Evolutionary conservation across 1,140 invertebrate genomes (phyloP).

Genomic region (Ceratitis capitata): DNA sequence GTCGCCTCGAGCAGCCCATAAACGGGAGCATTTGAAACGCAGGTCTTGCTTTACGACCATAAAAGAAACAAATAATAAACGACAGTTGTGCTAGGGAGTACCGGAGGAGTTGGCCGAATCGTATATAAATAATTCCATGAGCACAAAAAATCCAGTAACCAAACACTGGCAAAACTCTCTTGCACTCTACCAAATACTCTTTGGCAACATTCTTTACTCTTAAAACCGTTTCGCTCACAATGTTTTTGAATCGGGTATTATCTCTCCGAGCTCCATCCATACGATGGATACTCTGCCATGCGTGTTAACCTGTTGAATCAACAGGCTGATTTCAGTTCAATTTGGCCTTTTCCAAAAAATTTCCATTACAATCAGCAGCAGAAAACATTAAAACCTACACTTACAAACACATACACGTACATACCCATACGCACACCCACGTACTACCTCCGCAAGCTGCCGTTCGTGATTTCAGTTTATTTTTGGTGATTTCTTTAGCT

Average conservation of each 20-base stretch:
- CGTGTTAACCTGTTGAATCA: conserved; percentile 35
- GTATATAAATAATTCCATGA: not conserved
- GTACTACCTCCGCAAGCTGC: not conserved
- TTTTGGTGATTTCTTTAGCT: not conserved
- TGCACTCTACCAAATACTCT: not conserved
- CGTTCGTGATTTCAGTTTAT: not conserved
- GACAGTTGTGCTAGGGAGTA: not conserved
- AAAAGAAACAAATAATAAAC: not conserved
- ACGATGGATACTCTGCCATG: not conserved
- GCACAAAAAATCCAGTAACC: not conserved
- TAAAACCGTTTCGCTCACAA: conserved; percentile 9
- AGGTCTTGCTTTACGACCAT: not conserved
- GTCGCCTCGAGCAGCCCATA: not conserved
- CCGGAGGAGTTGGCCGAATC: not conserved
- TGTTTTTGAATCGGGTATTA: not conserved
- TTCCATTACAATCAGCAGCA: not conserved
- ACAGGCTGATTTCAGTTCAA: not conserved
- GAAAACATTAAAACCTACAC: not conserved
- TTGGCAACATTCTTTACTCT: not conserved
- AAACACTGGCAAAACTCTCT: not conserved
- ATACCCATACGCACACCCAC: not conserved
- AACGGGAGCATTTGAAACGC: not conserved
- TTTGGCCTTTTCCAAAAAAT: not conserved
- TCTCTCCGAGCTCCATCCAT: not conserved
- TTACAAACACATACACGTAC: too few relatives aligned